Percentiles rank a stretch among this genome's conserved stretches.
Conservation (phyloP, 1,140 invertebrate species). For the Nasonia vitripennis region DNA sequence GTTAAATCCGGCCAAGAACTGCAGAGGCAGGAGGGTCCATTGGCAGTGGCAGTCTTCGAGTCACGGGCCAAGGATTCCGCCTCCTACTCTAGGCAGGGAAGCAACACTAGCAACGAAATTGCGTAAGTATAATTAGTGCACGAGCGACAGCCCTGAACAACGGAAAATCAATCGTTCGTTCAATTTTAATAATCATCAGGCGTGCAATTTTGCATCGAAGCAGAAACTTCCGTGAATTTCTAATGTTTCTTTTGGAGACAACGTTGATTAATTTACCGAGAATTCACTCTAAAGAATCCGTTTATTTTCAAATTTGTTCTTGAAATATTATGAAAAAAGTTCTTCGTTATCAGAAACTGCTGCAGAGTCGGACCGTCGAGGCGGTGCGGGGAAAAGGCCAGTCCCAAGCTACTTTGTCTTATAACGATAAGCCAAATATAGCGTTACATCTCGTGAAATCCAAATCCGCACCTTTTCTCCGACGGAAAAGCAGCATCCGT, state of each 20-base stretch:
- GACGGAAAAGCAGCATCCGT: not conserved
- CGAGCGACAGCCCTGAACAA: not conserved
- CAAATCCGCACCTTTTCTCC: not conserved
- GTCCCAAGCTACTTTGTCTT: not conserved
- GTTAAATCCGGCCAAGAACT: constrained; percentile 80
- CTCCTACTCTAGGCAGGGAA: constrained; percentile 51
- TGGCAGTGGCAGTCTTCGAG: constrained; percentile 76
- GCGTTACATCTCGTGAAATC: not conserved
- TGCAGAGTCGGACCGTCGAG: no score
- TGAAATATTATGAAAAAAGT: no score
- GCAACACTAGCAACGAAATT: constrained; percentile 61
- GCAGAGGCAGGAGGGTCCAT: constrained; percentile 74
- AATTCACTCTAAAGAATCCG: no score
- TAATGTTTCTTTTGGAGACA: no score
- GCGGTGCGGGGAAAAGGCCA: no score
- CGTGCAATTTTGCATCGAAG: no score
- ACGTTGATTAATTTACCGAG: no score
- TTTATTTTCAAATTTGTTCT: no score
- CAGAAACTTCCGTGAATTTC: no score
- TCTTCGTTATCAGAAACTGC: no score
- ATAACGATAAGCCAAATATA: not conserved
- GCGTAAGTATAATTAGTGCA: constrained; percentile 62
- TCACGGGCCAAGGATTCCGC: constrained; percentile 60
- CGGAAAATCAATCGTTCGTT: not conserved
- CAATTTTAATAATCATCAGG: no score